phyloP scores from a whole-genome alignment of 2,113 vertebrate genomes.

The Burhinus oedicnemus region DNA sequence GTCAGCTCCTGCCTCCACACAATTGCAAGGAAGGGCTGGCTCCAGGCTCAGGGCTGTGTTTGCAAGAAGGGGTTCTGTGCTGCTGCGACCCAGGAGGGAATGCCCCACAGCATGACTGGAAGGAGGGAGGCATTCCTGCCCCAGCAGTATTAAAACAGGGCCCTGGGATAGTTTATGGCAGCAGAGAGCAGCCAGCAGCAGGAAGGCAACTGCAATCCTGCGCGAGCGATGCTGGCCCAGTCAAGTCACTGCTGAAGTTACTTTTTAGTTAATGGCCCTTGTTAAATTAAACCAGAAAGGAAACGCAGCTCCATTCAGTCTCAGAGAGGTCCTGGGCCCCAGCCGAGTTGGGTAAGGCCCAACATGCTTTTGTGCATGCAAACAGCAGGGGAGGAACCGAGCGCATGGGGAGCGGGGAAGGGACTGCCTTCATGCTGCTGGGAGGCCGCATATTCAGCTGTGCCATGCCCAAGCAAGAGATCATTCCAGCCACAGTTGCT shows the following conservation, averaged over 20 bases:
- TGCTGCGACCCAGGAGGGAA: background rate
- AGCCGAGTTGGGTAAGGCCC: background rate
- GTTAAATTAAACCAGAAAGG: background rate
- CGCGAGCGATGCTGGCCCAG: rapidly evolving
- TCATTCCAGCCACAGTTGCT: background rate
- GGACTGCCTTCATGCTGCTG: rapidly evolving
- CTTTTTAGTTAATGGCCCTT: background rate
- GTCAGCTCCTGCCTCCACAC: background rate
- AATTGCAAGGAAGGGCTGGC: background rate
- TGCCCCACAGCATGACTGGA: rapidly evolving
- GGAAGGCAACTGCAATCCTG: background rate
- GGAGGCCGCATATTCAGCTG: rapidly evolving
- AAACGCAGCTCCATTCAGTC: background rate
- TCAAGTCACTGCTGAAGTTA: background rate
- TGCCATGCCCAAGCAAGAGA: background rate
- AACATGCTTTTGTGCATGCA: background rate
- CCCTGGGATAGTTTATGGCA: background rate
- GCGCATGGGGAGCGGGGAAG: rapidly evolving
- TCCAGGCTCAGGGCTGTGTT: background rate
- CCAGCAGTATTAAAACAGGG: background rate
- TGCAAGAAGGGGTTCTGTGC: background rate
- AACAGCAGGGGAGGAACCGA: background rate
- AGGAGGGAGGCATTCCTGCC: background rate
- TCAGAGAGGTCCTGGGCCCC: background rate
- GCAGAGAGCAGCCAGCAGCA: background rate